phyloP scores from a whole-genome alignment of 2,888 invertebrate species.

The Frankliniella intonsa region DNA sequence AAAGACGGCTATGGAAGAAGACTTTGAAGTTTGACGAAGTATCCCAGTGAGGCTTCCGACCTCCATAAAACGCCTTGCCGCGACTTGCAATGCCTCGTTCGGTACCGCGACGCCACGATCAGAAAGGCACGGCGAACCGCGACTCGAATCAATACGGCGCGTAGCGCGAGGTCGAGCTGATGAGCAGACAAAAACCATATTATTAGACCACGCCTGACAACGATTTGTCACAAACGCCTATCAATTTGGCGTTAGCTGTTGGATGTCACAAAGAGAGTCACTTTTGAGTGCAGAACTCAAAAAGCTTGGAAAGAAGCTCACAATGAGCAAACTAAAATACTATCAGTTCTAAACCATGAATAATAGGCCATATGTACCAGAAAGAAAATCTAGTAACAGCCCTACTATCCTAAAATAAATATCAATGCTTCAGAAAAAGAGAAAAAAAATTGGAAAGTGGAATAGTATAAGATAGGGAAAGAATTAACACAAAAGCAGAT shows the following conservation, averaged over 20 bases:
- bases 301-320: too few relatives aligned
- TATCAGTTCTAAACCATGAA: too few relatives aligned
- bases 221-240: not conserved
- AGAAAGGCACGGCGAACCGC: not conserved
- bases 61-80: not conserved
- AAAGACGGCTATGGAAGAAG: constrained; percentile 20
- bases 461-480: too few relatives aligned
- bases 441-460: too few relatives aligned
- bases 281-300: too few relatives aligned
- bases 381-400: not conserved
- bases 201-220: not conserved
- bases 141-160: constrained; percentile 13
- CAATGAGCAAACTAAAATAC: too few relatives aligned
- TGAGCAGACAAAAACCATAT: constrained; percentile 23
- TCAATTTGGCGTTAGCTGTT: not conserved
- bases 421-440: too few relatives aligned
- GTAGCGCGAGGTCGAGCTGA: constrained; percentile 21
- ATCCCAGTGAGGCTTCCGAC: not conserved
- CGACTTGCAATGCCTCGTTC: not conserved
- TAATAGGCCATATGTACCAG: too few relatives aligned
- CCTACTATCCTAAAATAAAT: not conserved
- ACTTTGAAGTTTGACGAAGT: constrained; percentile 16
- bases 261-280: not conserved
- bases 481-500: too few relatives aligned
- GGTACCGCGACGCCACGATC: constrained; percentile 4